phyloP scores from a whole-genome alignment of 2,888 invertebrate genomes.

The Drosophila sordidula region DNA sequence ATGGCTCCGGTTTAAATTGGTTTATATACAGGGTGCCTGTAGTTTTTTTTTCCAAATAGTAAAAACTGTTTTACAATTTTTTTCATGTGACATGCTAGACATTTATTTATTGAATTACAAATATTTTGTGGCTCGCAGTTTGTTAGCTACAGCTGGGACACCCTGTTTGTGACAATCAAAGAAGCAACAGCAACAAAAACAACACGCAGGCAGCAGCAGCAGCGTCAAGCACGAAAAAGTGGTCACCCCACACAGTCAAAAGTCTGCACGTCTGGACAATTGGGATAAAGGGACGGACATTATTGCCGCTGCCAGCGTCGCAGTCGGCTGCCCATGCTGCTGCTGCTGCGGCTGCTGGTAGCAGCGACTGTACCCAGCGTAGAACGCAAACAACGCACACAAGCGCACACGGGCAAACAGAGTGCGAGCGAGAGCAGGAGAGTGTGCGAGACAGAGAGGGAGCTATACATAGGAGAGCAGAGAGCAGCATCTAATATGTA shows the following conservation, averaged over 20 bases:
- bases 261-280: conserved; percentile 76
- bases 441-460: conserved; percentile 2
- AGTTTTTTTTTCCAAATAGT: no score
- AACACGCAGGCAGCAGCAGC: conserved; percentile 36
- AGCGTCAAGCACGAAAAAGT: conserved; percentile 74
- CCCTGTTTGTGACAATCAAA: conserved; percentile 75
- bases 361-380: conserved; percentile 74
- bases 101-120: not conserved
- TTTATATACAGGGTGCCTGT: not conserved
- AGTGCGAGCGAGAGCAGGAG: conserved; percentile 1
- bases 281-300: conserved; percentile 67
- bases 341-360: conserved; percentile 49
- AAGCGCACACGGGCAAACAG: conserved; percentile 2
- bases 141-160: conserved; percentile 26
- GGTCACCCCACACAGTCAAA: conserved; percentile 78
- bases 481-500: conserved; percentile 46
- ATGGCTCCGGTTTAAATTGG: not conserved
- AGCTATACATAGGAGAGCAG: conserved; percentile 26
- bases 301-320: conserved; percentile 60
- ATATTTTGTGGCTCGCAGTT: not conserved
- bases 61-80: not conserved
- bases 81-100: not conserved
- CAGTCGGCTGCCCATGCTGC: conserved; percentile 31
- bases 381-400: conserved; percentile 55
- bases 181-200: conserved; percentile 61